Evolutionary conservation across 2,888 invertebrate species (phyloP).

Genomic region (Lomographa bimaculata): DNA sequence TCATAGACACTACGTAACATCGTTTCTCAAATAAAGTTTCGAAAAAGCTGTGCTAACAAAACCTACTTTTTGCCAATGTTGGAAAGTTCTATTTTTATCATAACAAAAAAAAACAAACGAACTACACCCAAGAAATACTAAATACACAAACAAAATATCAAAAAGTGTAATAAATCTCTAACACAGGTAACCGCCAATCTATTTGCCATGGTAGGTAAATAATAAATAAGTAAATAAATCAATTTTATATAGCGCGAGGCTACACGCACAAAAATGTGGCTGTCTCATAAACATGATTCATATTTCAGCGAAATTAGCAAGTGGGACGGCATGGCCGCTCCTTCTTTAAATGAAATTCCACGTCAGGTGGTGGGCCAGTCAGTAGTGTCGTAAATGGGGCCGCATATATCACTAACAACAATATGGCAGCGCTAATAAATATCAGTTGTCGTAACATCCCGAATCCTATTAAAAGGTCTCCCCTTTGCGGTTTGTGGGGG

Average conservation of each 20-base stretch:
- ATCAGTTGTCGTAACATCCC: constrained; percentile 61
- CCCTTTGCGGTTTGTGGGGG: constrained; percentile 25
- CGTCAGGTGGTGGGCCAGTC: constrained; percentile 56
- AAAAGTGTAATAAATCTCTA: constrained; percentile 26
- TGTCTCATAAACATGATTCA: constrained; percentile 72
- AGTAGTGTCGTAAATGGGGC: constrained; percentile 52
- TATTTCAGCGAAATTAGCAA: constrained; percentile 68
- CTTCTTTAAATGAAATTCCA: constrained; percentile 80
- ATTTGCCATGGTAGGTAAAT: constrained; percentile 37
- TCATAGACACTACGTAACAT: too few relatives aligned
- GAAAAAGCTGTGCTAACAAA: too few relatives aligned
- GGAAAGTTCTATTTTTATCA: too few relatives aligned
- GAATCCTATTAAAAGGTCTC: constrained; percentile 47
- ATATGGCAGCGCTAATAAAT: constrained; percentile 70
- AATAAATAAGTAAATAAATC: constrained; percentile 55
- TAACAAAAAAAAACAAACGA: too few relatives aligned
- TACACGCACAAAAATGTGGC: constrained; percentile 63
- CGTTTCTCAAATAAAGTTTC: too few relatives aligned
- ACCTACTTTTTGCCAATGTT: too few relatives aligned
- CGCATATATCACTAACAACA: constrained; percentile 68
- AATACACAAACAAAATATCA: constrained; percentile 6
- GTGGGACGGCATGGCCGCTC: constrained; percentile 49
- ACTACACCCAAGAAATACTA: too few relatives aligned
- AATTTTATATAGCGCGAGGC: constrained; percentile 47
- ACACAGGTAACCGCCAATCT: constrained; percentile 26